Evolutionary conservation across 2,888 invertebrate genomes (phyloP), one percentile per base, ranked within the genome.

Genomic region (Eupithecia insigniata): DNA sequence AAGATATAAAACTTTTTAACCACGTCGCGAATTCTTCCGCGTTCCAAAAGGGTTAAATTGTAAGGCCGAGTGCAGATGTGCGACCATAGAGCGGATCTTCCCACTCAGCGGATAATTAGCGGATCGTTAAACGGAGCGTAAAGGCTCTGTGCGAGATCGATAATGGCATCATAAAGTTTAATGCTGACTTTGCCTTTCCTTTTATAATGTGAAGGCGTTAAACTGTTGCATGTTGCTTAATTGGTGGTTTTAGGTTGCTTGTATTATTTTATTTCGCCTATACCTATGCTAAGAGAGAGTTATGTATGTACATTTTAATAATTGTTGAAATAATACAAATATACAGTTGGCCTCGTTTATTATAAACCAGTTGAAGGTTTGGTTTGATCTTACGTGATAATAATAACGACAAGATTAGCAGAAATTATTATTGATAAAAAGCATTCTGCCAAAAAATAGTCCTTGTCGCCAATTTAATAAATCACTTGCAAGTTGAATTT

Each of bases 121-220:
- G 76, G 81, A 84, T 86, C 87, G 88, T 90, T 88, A 89, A 89
- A 86, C 80, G 74, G 82, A 82, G 83, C 82, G 84, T 89, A 88
- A 89, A 88, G 87, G 84, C 79, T 83, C 79, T 81, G 85, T 86
- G 89, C 85, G 84, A 86, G 84, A 85, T 86, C 83, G 83, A 85
- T 88, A 87, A 89, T 86, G 80, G 83, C 82, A 79, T 80, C 82
- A 80, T 86, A 84, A 84, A 85, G 81, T 81, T 84, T 83, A 78
- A 81, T 82, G 73, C 78, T 79, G 70, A 60, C 69, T 72, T 70
- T 72, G 66, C 66, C 71, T 78, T 78, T 78, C 75, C 61, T 76
- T 78, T 76, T 76, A 74, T 75, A 65, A 69, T 73, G 69, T 68
- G 62, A 76, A 76, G 66, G 79, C 74, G 74, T 71, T 69, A 68